Base-by-base conservation (phyloP, 2,113 vertebrate species). In the Ochotona princeps region DNA sequence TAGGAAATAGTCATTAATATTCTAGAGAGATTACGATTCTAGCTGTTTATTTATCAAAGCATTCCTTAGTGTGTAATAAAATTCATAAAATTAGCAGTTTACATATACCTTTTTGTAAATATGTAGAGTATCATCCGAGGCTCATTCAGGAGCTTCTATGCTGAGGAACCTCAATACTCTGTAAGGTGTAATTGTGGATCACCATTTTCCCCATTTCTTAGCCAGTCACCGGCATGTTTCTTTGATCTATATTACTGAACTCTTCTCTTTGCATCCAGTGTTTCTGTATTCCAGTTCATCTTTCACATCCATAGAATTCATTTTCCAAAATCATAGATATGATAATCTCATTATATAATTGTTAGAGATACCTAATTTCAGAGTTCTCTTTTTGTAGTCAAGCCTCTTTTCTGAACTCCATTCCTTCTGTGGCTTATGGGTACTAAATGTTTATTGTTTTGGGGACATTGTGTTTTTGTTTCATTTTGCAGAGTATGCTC, bases 321-420 rank as follows among this genome's bases (percentile, higher is more conserved):
- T 72, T 87, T 87, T 90, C 44, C 87, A 49, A 90, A 91, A 91
- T 57, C 78, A 92, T 8, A 92, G 54, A 38, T 51, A 57, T 28
- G 61, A 47, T 78, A 79, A 44, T 70, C 25, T 38, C 89, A 18
- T 75, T 79, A 28, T 67, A 61, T 51, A 2, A 17, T 23, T 89
- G 60, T 47, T 89, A 25, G 89, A 93, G 66, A 74, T 79, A 78
- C 10, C 61, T 91, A 51, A 85, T 79, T 92, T 78, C 74, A 92
- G 2, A 76, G 63, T 92, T 82, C 63, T 47, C 83, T 30, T 81
- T 91, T 38, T 72, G 65, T 8, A 80, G 57, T 25, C 15, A 87
- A 81, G 13, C 12, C 26, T 23, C 65, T 88, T 92, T 90, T 66
- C 14, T 73, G 17, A 26, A 21, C 35, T 66, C 17, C 20, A 30